Conservation (phyloP, 2,797 vertebrate species). For the Aldrovandia affinis region DNA sequence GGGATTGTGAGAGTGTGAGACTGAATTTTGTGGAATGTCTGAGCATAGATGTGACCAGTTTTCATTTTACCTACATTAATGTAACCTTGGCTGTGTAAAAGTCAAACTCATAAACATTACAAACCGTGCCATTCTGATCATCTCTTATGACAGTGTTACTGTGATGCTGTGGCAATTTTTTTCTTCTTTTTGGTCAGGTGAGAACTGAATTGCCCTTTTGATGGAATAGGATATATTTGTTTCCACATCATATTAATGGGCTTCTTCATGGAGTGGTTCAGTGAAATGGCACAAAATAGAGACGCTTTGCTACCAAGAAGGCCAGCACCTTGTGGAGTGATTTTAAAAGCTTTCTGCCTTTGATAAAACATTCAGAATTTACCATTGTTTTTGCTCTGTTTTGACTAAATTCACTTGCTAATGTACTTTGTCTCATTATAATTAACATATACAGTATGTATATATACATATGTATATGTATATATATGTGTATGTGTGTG, state of each 20-base stretch:
- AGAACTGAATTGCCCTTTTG: background rate
- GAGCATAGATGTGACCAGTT: background rate
- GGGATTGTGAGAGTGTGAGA: background rate
- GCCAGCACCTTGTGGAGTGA: constrained; percentile 23
- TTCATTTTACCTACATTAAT: background rate
- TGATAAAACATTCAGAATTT: constrained; percentile 54
- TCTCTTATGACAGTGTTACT: background rate
- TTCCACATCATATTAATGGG: constrained; percentile 14
- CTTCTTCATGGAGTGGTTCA: background rate
- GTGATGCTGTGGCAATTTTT: background rate
- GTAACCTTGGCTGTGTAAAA: background rate
- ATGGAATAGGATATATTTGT: background rate
- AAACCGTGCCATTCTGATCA: background rate
- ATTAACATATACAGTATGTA: constrained; percentile 68
- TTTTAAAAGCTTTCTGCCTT: constrained; percentile 41
- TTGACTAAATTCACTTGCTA: constrained; percentile 73
- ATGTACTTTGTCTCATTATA: constrained; percentile 77
- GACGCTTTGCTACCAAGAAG: constrained; percentile 1
- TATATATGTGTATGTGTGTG: constrained; percentile 72
- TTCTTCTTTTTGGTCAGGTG: background rate
- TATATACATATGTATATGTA: constrained; percentile 69
- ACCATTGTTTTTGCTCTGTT: constrained; percentile 45
- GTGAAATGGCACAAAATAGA: background rate
- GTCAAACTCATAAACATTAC: background rate
- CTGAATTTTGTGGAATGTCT: background rate